Percentiles rank a stretch among this genome's conserved stretches.
These are phyloP conservation scores for Orientallactaga sibirica DNA, from an alignment of 2,797 vertebrate species.

Conservation along the genomic window DNA sequence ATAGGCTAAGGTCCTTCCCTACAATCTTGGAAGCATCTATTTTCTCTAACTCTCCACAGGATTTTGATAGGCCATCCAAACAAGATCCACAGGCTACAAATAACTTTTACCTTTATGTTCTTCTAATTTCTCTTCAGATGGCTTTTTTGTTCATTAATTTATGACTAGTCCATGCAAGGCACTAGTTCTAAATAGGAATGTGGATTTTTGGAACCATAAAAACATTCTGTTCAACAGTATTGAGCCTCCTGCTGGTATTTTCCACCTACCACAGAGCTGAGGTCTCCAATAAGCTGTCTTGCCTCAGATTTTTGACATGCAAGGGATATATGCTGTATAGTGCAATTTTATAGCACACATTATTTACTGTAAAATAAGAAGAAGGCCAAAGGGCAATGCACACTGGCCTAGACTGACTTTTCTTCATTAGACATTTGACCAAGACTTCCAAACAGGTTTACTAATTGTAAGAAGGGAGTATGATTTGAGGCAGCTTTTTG, in stretches of 20 bases:
- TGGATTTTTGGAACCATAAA: slow-evolving; percentile 22
- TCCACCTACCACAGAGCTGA: neutral
- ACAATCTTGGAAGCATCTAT: neutral
- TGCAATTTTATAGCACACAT: slow-evolving; percentile 9
- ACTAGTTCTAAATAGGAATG: slow-evolving; percentile 19
- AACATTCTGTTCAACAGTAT: neutral
- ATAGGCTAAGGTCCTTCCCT: neutral
- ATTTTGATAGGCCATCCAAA: neutral
- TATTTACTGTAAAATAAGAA: slow-evolving; percentile 12
- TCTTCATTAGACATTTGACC: neutral
- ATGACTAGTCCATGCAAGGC: neutral
- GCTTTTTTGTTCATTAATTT: neutral
- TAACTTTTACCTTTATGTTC: neutral
- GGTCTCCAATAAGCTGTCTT: neutral
- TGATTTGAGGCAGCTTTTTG: neutral
- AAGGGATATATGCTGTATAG: neutral
- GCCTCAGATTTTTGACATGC: neutral
- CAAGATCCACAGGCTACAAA: neutral
- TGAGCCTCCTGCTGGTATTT: neutral
- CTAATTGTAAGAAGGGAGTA: neutral
- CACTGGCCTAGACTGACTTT: neutral
- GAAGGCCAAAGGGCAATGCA: neutral
- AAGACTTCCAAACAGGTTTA: neutral
- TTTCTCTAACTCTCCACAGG: neutral
- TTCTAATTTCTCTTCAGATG: slow-evolving; percentile 17